Base-by-base conservation (phyloP, 2,797 vertebrate species). In the Malacoctenus gilli region DNA sequence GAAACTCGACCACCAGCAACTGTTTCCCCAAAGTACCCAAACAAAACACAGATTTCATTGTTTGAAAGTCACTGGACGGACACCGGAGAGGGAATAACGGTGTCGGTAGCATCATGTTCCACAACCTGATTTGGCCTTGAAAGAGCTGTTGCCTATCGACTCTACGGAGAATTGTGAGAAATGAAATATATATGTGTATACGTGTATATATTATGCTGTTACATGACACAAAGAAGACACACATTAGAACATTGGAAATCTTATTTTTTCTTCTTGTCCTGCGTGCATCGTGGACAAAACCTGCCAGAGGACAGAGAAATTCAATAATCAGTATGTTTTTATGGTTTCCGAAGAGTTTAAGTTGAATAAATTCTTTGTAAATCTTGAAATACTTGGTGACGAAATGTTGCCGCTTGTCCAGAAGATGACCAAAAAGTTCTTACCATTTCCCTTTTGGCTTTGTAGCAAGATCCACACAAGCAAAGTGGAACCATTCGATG, bases 371-470 rank as follows among this genome's bases (percentile, higher is more conserved):
- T n/a, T n/a, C n/a, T n/a, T n/a, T n/a, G n/a, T n/a, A n/a, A n/a
- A n/a, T n/a, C n/a, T n/a, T n/a, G n/a, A n/a, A n/a, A n/a, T n/a
- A n/a, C n/a, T n/a, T n/a, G n/a, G n/a, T n/a, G n/a, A n/a, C n/a
- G n/a, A n/a, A n/a, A n/a, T n/a, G n/a, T n/a, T n/a, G n/a, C n/a
- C n/a, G n/a, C n/a, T n/a, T n/a, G n/a, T n/a, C n/a, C n/a, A n/a
- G n/a, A n/a, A 31, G 40, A 7, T 23, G 22, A 23, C 9, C 9
- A 5, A 35, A 40, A 35, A 5, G 4, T 13, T 51, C 94, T 84
- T 83, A 99, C 97, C 97, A 99, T 92, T 98, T 99, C 77, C 97
- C 97, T 93, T 98, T 98, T 21, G 97, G 96, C 81, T 99, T 99
- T 22, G 96, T 96, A 57, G 95, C 93, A 20, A 99, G 95, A 78